Evolutionary conservation across 2,113 vertebrate species (phyloP).

Genomic region (Elephas maximus): DNA sequence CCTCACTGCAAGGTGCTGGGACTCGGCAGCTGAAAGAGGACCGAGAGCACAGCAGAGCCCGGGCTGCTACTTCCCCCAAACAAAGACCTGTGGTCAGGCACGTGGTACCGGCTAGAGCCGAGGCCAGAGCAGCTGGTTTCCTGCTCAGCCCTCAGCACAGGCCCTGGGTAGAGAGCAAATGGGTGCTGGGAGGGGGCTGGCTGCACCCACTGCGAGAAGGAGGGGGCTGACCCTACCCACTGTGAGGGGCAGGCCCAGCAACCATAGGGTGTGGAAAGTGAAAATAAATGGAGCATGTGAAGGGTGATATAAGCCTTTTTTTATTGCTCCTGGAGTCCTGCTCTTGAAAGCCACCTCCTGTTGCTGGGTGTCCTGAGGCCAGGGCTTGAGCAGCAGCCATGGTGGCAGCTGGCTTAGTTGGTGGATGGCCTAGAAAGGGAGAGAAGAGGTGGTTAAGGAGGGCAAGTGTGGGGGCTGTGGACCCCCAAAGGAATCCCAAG

Average conservation of each 20-base stretch:
- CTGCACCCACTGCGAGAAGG: background rate
- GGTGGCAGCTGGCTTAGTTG: constrained; percentile 77
- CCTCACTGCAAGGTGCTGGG: background rate
- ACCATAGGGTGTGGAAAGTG: background rate
- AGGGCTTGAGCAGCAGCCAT: background rate
- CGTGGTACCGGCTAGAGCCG: rapidly evolving
- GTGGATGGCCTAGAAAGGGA: constrained; percentile 85
- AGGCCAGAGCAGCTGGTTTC: background rate
- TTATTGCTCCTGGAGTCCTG: constrained; percentile 56
- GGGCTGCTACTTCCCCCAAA: background rate
- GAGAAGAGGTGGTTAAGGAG: background rate
- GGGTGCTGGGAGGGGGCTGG: rapidly evolving
- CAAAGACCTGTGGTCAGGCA: background rate
- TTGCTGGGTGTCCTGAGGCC: background rate
- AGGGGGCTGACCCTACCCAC: background rate
- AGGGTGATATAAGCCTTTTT: background rate
- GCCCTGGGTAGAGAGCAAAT: background rate
- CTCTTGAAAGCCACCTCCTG: background rate
- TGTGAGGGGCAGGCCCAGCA: background rate
- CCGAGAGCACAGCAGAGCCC: rapidly evolving
- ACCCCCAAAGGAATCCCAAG: background rate
- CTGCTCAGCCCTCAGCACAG: background rate
- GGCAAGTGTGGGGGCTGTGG: background rate
- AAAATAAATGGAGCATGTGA: background rate
- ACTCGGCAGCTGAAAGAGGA: background rate